These are phyloP conservation scores for Sebastes trivittatus DNA, from an alignment of 2,797 vertebrate genomes.

Conservation along the genomic window DNA sequence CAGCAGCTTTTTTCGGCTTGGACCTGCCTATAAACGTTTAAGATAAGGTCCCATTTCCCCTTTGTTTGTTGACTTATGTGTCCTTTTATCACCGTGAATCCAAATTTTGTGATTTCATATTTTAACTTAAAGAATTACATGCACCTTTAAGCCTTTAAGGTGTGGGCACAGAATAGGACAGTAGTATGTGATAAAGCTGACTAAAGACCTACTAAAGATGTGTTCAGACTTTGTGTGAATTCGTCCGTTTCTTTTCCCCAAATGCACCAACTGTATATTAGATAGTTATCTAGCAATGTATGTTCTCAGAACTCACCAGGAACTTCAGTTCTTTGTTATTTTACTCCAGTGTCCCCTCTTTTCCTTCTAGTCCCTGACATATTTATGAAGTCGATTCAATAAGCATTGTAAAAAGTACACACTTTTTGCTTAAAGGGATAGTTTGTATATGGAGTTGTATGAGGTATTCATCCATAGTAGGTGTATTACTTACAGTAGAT, in stretches of 20 bases:
- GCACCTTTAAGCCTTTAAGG: not conserved
- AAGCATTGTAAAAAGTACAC: not conserved
- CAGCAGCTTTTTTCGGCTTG: conserved; percentile 27
- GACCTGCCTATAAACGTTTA: not conserved
- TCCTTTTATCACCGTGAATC: not conserved
- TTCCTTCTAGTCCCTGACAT: not conserved
- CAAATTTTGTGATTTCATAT: not conserved
- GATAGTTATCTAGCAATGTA: too few species aligned
- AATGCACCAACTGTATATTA: too few species aligned
- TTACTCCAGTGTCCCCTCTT: not conserved
- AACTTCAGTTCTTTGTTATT: not conserved
- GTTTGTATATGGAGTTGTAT: not conserved
- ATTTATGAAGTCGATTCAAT: not conserved
- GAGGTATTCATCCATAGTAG: accelerated
- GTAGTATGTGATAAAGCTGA: not conserved
- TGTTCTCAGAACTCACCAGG: too few species aligned
- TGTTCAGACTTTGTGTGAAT: too few species aligned
- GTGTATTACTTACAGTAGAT: too few species aligned
- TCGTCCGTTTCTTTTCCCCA: too few species aligned
- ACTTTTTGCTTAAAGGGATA: not conserved
- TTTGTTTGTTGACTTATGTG: not conserved
- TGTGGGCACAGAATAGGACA: not conserved
- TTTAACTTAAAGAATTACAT: not conserved
- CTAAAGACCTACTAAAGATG: too few species aligned
- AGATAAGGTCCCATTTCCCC: not conserved